Evolutionary conservation across 2,888 invertebrate genomes (phyloP).

Genomic region (Drosophila neotestacea): DNA sequence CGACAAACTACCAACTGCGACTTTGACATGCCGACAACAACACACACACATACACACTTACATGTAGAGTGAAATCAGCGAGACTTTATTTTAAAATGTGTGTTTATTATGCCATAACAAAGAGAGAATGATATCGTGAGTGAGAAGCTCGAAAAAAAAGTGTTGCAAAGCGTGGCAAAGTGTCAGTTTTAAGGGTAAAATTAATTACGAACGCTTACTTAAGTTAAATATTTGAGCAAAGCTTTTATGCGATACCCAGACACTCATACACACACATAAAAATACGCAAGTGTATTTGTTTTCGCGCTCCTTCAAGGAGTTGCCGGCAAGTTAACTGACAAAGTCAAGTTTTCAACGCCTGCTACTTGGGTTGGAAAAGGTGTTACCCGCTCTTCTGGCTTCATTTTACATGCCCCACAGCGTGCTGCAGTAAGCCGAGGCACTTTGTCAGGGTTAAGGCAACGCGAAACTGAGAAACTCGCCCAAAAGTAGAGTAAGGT

Average conservation of each 20-base stretch:
- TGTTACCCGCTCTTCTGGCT: constrained; percentile 36
- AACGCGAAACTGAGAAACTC: constrained; percentile 58
- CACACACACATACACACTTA: constrained; percentile 5
- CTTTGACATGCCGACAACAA: constrained; percentile 33
- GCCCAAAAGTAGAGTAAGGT: constrained; percentile 56
- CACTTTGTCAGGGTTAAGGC: constrained; percentile 73
- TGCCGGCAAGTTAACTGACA: constrained; percentile 38
- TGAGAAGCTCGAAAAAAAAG: constrained; percentile 11
- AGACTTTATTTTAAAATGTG: constrained; percentile 73
- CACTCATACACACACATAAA: neutral
- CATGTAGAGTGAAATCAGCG: constrained; percentile 38
- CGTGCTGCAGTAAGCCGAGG: constrained; percentile 59
- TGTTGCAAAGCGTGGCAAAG: constrained; percentile 55
- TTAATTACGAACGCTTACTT: constrained; percentile 78
- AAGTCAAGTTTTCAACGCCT: constrained; percentile 63
- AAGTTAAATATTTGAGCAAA: constrained; percentile 74
- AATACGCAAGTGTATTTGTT: neutral
- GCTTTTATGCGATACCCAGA: constrained; percentile 39
- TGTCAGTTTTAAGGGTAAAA: constrained; percentile 76
- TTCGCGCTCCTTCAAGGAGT: constrained; percentile 14
- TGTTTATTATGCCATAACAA: constrained; percentile 73
- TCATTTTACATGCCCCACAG: constrained; percentile 55
- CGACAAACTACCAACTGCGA: constrained; percentile 43
- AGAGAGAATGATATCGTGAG: constrained; percentile 6
- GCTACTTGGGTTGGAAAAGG: constrained; percentile 2